phyloP scores from a whole-genome alignment of 2,113 vertebrate species.

The Nymphicus hollandicus region DNA sequence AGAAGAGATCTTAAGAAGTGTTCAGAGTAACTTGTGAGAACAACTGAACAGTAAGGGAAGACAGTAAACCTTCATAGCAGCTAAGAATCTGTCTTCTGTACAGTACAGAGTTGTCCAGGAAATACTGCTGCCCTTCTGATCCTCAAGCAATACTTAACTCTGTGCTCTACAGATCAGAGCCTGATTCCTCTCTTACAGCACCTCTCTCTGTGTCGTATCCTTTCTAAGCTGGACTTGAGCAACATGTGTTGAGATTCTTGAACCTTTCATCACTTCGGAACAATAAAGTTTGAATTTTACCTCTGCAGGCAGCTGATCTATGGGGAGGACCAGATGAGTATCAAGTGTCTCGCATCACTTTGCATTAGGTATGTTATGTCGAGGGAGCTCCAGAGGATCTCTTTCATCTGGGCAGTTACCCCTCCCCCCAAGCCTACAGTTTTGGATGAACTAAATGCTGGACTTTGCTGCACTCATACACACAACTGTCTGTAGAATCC shows the following conservation, averaged over 20 bases:
- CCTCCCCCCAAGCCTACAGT: neutral
- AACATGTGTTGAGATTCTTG: neutral
- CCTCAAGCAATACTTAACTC: neutral
- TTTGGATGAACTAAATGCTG: neutral
- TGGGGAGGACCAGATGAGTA: neutral
- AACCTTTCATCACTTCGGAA: neutral
- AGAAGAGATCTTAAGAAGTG: neutral
- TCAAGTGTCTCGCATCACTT: neutral
- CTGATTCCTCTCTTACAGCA: neutral
- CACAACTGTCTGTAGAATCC: neutral
- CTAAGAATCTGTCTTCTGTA: neutral
- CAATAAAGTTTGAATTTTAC: neutral
- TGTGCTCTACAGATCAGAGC: neutral
- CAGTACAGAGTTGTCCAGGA: neutral
- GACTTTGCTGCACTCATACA: neutral
- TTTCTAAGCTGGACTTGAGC: neutral
- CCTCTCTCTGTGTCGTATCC: neutral
- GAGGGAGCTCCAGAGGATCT: neutral
- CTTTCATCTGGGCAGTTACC: neutral
- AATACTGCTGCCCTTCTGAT: neutral
- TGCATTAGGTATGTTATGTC: neutral
- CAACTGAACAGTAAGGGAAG: neutral
- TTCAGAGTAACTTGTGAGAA: neutral
- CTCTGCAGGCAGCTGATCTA: neutral
- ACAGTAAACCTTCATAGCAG: neutral